Conservation (phyloP, 2,113 vertebrate species). For the Rhabdomys dilectus region DNA sequence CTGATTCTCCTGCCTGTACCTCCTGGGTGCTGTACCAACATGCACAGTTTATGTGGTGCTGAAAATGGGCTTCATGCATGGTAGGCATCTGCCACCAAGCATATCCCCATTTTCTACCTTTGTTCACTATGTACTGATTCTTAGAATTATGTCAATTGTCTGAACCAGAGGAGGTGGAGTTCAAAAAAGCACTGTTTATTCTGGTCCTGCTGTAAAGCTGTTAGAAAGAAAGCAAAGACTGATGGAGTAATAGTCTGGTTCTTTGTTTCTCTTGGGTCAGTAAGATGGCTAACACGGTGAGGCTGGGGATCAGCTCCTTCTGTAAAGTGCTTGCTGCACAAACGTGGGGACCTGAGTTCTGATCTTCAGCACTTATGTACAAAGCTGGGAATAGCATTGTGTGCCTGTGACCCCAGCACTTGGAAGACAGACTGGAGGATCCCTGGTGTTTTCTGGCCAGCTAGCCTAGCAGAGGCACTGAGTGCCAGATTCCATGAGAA, state of each 20-base stretch:
- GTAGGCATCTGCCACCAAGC: background rate
- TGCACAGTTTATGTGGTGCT: background rate
- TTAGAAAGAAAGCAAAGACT: background rate
- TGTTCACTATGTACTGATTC: background rate
- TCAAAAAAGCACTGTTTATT: background rate
- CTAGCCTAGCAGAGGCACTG: too few species aligned
- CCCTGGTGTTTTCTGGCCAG: background rate
- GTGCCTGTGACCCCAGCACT: background rate
- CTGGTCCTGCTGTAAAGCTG: background rate
- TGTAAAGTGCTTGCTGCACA: background rate
- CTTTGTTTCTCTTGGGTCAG: background rate
- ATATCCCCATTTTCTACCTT: background rate
- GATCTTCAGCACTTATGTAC: background rate
- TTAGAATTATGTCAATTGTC: background rate
- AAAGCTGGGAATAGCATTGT: background rate
- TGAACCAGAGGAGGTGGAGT: background rate
- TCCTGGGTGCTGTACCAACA: background rate
- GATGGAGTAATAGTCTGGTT: background rate
- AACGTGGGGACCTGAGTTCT: background rate
- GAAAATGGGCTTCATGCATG: background rate
- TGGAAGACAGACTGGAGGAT: background rate
- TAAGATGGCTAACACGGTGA: background rate
- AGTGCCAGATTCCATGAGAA: background rate
- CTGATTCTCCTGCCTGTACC: too few species aligned
- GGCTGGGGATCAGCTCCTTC: background rate